These are phyloP conservation scores for Seladonia tumulorum DNA, from an alignment of 2,888 invertebrate species.

Conservation along the genomic window DNA sequence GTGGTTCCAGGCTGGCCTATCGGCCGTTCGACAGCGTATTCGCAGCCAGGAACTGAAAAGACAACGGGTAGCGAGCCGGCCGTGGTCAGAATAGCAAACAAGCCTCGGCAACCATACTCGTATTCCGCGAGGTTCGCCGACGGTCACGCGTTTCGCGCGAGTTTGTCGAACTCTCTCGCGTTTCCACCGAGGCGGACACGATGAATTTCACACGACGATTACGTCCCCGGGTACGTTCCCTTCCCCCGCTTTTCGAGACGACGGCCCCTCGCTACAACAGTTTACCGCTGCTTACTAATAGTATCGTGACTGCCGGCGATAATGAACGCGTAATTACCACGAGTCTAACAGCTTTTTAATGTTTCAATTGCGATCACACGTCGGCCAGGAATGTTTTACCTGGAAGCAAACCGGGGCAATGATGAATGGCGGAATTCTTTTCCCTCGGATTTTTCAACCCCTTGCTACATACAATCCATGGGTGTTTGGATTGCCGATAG, in stretches of 20 bases:
- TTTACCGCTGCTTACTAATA: background rate
- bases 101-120: conserved; percentile 40
- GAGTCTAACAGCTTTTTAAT: conserved; percentile 44
- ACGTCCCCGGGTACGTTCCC: background rate
- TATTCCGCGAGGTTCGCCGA: conserved; percentile 31
- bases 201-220: conserved; percentile 43
- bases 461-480: background rate
- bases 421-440: background rate
- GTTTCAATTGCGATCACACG: conserved; percentile 43
- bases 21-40: conserved; percentile 57
- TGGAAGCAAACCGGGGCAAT: background rate
- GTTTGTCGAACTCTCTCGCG: conserved; percentile 59
- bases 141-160: conserved; percentile 57
- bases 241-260: background rate
- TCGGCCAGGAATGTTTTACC: background rate
- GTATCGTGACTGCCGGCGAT: conserved; percentile 39
- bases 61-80: conserved; percentile 66
- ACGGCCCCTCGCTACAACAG: background rate
- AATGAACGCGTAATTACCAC: conserved; percentile 32
- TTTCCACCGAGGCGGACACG: conserved; percentile 23
- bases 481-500: background rate
- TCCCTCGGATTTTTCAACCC: background rate
- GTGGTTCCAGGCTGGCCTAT: conserved; percentile 47
- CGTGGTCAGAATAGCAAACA: conserved; percentile 71
- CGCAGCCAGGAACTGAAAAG: conserved; percentile 73